phyloP scores from a whole-genome alignment of 2,113 vertebrate species.

The Alligator mississippiensis region DNA sequence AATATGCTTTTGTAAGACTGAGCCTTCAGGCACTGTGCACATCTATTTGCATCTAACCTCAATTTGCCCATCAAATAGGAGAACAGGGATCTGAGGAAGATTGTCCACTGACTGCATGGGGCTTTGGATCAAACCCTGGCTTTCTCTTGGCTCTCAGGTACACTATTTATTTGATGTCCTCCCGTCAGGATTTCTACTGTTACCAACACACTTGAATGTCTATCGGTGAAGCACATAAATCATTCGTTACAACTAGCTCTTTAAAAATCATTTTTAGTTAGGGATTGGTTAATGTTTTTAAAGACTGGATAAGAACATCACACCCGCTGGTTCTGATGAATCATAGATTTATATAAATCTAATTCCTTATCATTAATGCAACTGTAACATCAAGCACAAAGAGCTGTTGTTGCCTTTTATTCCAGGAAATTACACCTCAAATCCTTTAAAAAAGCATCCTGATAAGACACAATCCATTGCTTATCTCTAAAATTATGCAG shows the following conservation, averaged over 20 bases:
- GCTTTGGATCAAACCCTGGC: constrained; percentile 46
- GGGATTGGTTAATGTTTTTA: constrained; percentile 28
- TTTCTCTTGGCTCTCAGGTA: neutral
- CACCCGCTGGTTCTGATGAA: neutral
- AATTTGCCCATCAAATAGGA: neutral
- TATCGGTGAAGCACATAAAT: constrained; percentile 16
- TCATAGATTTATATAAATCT: neutral
- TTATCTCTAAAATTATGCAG: neutral
- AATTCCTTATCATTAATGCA: neutral
- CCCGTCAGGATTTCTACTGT: constrained; percentile 63
- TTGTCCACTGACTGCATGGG: constrained; percentile 52
- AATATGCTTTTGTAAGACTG: neutral
- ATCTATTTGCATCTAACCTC: neutral
- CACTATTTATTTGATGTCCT: constrained; percentile 10
- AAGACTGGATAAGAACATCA: neutral
- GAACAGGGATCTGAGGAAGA: neutral
- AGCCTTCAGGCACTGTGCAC: neutral
- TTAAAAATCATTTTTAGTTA: constrained; percentile 36
- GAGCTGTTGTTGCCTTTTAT: neutral
- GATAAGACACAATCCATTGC: neutral
- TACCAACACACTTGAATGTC: accelerated
- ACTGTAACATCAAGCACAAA: neutral
- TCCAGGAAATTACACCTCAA: neutral
- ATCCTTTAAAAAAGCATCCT: neutral
- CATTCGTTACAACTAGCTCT: neutral